Percentiles rank a stretch among this genome's conserved stretches.
phyloP scores from a whole-genome alignment of 2,888 invertebrate genomes.

The Tribolium freemani region DNA sequence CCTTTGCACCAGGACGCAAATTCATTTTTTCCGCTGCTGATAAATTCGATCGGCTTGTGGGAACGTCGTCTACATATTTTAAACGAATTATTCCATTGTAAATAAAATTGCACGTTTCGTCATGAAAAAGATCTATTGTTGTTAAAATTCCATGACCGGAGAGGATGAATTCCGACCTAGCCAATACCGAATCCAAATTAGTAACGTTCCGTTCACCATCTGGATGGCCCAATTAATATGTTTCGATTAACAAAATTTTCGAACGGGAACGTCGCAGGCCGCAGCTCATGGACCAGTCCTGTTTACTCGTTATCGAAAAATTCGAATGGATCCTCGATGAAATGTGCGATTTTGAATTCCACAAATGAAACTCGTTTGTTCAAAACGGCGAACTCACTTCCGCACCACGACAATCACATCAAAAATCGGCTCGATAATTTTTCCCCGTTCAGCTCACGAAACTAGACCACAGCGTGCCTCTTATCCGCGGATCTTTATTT shows the following conservation, averaged over 20 bases:
- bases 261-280: neutral
- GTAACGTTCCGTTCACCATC: neutral
- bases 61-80: neutral
- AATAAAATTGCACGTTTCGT: conserved; percentile 1
- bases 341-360: neutral
- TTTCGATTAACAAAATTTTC: neutral
- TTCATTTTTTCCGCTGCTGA: neutral
- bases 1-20: neutral
- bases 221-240: neutral
- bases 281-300: neutral
- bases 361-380: neutral
- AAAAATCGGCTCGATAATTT: neutral
- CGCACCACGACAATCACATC: neutral
- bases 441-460: neutral
- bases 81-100: neutral
- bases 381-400: neutral
- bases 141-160: conserved; percentile 1
- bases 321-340: neutral
- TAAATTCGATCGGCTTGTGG: neutral
- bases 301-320: neutral
- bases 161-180: neutral
- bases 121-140: conserved; percentile 5
- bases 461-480: conserved; percentile 8
- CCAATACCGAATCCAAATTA: neutral
- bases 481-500: conserved; percentile 14